Evolutionary conservation across 37 sponge, comb jelly and placozoan genomes (phyloP), one percentile per base, ranked within the genome.

Genomic region (Beroe ovata): DNA sequence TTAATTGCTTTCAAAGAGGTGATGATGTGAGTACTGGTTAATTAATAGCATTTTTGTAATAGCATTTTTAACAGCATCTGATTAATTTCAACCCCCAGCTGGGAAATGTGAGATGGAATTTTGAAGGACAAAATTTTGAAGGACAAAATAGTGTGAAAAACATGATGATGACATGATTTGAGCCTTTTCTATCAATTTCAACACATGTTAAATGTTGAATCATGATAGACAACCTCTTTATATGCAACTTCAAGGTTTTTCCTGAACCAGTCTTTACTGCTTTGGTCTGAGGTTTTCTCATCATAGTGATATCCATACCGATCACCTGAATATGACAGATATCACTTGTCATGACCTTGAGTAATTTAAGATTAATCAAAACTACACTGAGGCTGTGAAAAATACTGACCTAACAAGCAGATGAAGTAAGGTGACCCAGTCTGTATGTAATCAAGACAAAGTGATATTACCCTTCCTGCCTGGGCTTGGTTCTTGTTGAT

Each of bases 361-460:
- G 11, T 47, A 47, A 47, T 47, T 47, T n/a, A n/a, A n/a, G n/a
- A n/a, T n/a, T n/a, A n/a, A n/a, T n/a, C n/a, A n/a, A n/a, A n/a
- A n/a, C n/a, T n/a, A n/a, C n/a, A n/a, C n/a, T n/a, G n/a, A n/a
- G n/a, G n/a, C n/a, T n/a, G n/a, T n/a, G n/a, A 58, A 58, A 58
- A 58, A 58, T 23, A 21, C 90, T 88, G 26, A 54, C 91, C 91
- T 22, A 90, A 28, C 21, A 90, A 37, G 34, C 91, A 71, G 32
- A 90, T 42, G 30, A 90, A 90, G 37, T 72, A 90, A 14, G 91
- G 91, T 39, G 81, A 33, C 1, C 72, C 66, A 29, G 88, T 39
- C 8, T 54, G 36, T 8, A 90, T 72, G 54, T 90, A 90, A 60
- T 90, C 91, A 38, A 90, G 60, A 38, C 91, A 90, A 3, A 90